Percentiles rank a stretch among this genome's conserved stretches.
Conservation (phyloP, 2,888 invertebrate genomes). For the Pseudeuparius sepicola region DNA sequence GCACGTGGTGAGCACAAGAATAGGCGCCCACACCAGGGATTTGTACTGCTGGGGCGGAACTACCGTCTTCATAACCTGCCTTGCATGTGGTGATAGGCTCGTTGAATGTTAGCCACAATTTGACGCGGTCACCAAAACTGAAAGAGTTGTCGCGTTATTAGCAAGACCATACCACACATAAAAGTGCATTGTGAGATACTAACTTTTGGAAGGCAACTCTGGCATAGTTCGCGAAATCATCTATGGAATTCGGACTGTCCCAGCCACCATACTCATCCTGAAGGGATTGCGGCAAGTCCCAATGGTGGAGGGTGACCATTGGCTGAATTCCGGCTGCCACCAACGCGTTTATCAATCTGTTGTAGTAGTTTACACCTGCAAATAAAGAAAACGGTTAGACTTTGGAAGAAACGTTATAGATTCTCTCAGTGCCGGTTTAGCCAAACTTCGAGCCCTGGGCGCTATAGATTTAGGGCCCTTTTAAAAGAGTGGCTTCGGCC, state of each 20-base stretch:
- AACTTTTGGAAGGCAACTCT: slow-evolving; percentile 30
- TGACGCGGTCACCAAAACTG: slow-evolving; percentile 31
- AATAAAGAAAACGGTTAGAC: too few relatives aligned
- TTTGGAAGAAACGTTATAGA: too few relatives aligned
- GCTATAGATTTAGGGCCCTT: too few relatives aligned
- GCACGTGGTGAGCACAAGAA: slow-evolving; percentile 50
- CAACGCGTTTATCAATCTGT: slow-evolving; percentile 54
- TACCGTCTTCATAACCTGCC: slow-evolving; percentile 22
- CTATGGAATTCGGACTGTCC: slow-evolving; percentile 42
- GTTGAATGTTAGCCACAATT: slow-evolving; percentile 45
- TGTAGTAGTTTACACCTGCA: slow-evolving; percentile 62
- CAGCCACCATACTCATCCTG: slow-evolving; percentile 38
- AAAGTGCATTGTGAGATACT: too few relatives aligned
- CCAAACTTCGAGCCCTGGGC: too few relatives aligned
- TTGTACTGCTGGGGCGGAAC: slow-evolving; percentile 32
- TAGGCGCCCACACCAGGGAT: slow-evolving; percentile 46
- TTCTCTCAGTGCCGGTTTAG: too few relatives aligned
- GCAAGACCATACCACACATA: too few relatives aligned
- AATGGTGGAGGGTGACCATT: slow-evolving; percentile 42
- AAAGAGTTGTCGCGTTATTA: too few relatives aligned
- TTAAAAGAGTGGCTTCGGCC: too few relatives aligned
- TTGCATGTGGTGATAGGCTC: slow-evolving; percentile 37
- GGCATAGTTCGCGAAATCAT: slow-evolving; percentile 46
- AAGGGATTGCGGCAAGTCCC: slow-evolving; percentile 45
- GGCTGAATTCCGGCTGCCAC: slow-evolving; percentile 45